Percentiles rank a stretch among this genome's conserved stretches.
Conservation (phyloP, 2,113 vertebrate genomes). For the Dicrurus megarhynchus region DNA sequence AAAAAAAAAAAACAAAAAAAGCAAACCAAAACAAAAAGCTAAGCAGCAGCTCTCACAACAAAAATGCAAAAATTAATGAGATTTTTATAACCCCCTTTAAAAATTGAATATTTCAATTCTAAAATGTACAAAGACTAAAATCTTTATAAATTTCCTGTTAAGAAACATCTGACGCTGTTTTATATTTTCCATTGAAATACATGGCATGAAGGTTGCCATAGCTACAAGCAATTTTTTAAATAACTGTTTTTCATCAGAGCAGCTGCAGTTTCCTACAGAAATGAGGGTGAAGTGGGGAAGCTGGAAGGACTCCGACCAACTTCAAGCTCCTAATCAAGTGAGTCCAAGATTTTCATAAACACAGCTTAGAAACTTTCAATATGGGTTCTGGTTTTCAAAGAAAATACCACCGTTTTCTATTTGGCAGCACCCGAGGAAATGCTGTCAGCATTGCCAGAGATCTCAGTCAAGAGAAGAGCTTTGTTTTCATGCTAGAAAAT, state of each 20-base stretch:
- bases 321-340: background rate
- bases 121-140: slow-evolving; percentile 38
- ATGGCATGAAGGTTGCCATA: slow-evolving; percentile 67
- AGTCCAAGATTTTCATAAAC: background rate
- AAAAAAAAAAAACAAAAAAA: background rate
- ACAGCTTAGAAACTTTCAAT: background rate
- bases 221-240: slow-evolving; percentile 67
- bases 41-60: background rate
- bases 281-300: background rate
- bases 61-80: slow-evolving; percentile 29
- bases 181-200: slow-evolving; percentile 56
- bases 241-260: slow-evolving; percentile 56
- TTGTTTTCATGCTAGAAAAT: slow-evolving; percentile 4
- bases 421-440: background rate
- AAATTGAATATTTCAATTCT: slow-evolving; percentile 29
- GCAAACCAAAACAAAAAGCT: background rate
- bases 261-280: slow-evolving; percentile 23
- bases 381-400: background rate
- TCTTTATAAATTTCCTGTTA: slow-evolving; percentile 59
- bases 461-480: background rate
- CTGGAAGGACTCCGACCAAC: background rate
- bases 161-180: slow-evolving; percentile 58
- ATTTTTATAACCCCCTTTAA: slow-evolving; percentile 30
- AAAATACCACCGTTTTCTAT: background rate
- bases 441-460: background rate